These are phyloP conservation scores for Manis pentadactyla DNA, from an alignment of 2,797 vertebrate genomes.

Conservation along the genomic window DNA sequence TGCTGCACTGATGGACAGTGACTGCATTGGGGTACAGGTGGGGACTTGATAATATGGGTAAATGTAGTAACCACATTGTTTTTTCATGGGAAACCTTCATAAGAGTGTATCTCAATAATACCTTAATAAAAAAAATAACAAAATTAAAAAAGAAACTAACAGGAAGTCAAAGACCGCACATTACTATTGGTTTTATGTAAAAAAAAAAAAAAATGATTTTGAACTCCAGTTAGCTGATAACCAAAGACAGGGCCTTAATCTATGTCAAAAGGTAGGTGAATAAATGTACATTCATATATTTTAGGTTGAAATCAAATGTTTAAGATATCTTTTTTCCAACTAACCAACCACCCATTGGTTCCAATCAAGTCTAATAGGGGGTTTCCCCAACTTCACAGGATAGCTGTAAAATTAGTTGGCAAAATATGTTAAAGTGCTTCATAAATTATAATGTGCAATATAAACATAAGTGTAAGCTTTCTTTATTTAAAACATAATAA, in stretches of 20 bases:
- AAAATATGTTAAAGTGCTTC: neutral
- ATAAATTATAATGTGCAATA: neutral
- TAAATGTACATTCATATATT: neutral
- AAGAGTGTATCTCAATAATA: too few relatives aligned
- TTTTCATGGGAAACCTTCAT: too few relatives aligned
- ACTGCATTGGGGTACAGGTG: too few relatives aligned
- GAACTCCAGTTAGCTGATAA: neutral
- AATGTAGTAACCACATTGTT: too few relatives aligned
- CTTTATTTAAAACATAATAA: constrained; percentile 19
- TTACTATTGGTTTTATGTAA: constrained; percentile 1
- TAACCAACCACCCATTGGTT: neutral
- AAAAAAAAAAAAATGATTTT: neutral
- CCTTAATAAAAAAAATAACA: neutral
- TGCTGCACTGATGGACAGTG: too few relatives aligned
- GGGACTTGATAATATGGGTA: too few relatives aligned
- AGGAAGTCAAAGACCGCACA: neutral
- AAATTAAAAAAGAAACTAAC: neutral
- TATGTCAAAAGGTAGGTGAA: neutral
- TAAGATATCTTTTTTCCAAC: constrained; percentile 18
- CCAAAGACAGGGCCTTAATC: neutral
- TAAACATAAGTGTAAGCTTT: neutral
- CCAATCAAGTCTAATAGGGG: neutral
- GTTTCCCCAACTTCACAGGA: neutral
- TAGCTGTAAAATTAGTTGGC: neutral
- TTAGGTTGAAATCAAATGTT: constrained; percentile 44